These are phyloP conservation scores for Synodontis membranacea DNA, from an alignment of 2,113 vertebrate genomes.

Conservation along the genomic window DNA sequence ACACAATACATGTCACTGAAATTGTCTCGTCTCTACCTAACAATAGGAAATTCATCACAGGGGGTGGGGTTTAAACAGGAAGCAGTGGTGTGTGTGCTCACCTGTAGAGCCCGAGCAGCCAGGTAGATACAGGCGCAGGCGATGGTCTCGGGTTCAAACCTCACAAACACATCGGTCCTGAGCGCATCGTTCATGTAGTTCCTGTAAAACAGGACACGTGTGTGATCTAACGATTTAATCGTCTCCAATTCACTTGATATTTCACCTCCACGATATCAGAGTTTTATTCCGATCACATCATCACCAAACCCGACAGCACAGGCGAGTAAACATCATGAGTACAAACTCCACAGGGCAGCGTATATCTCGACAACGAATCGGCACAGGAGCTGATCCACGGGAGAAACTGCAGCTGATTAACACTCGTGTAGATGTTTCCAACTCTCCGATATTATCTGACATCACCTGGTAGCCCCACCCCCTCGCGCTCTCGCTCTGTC, in stretches of 20 bases:
- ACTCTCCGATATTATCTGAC: too few relatives aligned
- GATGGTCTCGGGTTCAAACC: slow-evolving; percentile 11
- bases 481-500: too few relatives aligned
- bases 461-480: not conserved
- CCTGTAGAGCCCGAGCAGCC: slow-evolving; percentile 5
- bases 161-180: not conserved
- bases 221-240: not conserved
- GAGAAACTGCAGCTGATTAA: too few relatives aligned
- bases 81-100: slow-evolving; percentile 1
- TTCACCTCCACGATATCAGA: too few relatives aligned
- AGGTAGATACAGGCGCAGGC: slow-evolving; percentile 15
- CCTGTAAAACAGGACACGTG: not conserved
- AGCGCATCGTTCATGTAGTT: slow-evolving; percentile 10
- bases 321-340: too few relatives aligned
- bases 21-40: not conserved
- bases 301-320: too few relatives aligned
- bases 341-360: too few relatives aligned
- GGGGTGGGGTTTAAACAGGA: not conserved
- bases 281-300: too few relatives aligned
- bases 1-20: not conserved
- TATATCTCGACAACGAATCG: too few relatives aligned
- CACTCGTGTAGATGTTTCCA: too few relatives aligned
- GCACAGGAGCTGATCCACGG: too few relatives aligned
- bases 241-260: too few relatives aligned
- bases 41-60: not conserved